phyloP scores from a whole-genome alignment of 2,113 vertebrate genomes.

The Acanthisitta chloris region DNA sequence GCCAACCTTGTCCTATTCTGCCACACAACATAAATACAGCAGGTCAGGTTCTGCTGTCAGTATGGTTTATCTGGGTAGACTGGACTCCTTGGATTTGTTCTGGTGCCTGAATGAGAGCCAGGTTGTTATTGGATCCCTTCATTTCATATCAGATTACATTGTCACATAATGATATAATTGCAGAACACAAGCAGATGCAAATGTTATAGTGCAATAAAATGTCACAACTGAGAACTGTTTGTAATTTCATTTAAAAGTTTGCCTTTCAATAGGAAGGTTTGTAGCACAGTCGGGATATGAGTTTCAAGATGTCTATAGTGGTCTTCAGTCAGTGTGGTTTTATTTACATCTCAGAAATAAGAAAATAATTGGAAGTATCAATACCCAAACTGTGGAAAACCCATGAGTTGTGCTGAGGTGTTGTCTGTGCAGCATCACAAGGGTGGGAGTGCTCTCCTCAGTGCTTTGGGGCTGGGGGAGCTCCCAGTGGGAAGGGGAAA shows the following conservation, averaged over 20 bases:
- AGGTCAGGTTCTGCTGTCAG: neutral
- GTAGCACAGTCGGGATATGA: neutral
- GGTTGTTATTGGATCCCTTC: neutral
- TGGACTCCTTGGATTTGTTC: neutral
- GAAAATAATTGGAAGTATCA: neutral
- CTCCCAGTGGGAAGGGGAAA: neutral
- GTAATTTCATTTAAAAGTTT: conserved; percentile 21
- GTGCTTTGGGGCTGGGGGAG: neutral
- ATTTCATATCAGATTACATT: conserved; percentile 8
- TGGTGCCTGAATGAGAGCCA: neutral
- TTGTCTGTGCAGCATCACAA: neutral
- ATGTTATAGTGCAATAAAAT: conserved; percentile 39
- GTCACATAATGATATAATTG: conserved; percentile 4
- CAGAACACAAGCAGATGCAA: conserved; percentile 6
- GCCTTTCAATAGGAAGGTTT: neutral
- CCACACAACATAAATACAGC: neutral
- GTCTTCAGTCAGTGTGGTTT: neutral
- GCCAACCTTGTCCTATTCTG: neutral
- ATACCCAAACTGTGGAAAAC: neutral
- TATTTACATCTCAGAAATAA: neutral
- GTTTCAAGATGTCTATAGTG: neutral
- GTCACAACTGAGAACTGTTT: conserved; percentile 1
- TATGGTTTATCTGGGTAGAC: neutral
- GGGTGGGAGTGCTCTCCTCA: neutral
- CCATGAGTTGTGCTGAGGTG: neutral